phyloP scores from a whole-genome alignment of 2,113 vertebrate genomes.

The Xiphophorus hellerii region DNA sequence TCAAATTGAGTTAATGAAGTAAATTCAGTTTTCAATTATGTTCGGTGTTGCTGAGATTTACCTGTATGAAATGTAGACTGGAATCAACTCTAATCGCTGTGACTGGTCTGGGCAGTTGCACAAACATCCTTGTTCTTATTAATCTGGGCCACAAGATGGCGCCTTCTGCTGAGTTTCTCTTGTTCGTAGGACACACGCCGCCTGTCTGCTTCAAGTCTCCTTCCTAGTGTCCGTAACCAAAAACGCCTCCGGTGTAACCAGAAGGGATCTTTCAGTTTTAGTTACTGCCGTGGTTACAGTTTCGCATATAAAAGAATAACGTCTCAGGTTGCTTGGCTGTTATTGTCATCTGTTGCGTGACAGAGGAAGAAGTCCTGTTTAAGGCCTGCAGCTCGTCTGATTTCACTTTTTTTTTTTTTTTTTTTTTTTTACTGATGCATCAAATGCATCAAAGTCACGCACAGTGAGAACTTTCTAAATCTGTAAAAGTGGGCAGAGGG shows the following conservation, averaged over 20 bases:
- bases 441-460: not conserved
- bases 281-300: conserved; percentile 2
- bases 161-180: not conserved
- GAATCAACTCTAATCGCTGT: too few relatives aligned
- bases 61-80: too few relatives aligned
- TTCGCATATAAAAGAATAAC: conserved; percentile 12
- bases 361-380: not conserved
- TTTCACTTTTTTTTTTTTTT: not conserved
- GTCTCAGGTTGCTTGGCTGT: not conserved
- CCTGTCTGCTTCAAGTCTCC: not conserved
- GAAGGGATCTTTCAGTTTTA: not conserved
- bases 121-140: not conserved
- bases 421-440: not conserved
- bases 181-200: not conserved
- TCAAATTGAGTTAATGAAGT: too few relatives aligned
- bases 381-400: not conserved
- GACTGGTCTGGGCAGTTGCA: not conserved
- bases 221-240: not conserved
- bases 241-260: not conserved
- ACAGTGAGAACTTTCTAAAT: not conserved
- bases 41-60: too few relatives aligned
- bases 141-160: conserved; percentile 14
- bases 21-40: too few relatives aligned
- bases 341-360: not conserved
- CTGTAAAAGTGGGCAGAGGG: not conserved